Percentiles rank a stretch among this genome's conserved stretches.
phyloP scores from a whole-genome alignment of 2,797 vertebrate genomes.

The Ibycter americanus region DNA sequence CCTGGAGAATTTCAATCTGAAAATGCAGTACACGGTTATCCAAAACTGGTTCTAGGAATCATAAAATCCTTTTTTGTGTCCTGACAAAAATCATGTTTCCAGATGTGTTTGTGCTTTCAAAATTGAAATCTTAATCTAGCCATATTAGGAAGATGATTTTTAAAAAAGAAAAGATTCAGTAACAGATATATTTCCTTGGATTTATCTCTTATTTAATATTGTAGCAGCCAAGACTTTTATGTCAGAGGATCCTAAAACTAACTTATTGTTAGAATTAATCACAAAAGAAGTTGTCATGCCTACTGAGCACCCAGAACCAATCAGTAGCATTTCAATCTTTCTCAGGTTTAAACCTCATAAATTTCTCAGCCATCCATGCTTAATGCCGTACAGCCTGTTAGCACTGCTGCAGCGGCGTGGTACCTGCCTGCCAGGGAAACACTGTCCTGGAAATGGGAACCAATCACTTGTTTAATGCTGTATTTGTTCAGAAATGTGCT shows the following conservation, averaged over 20 bases:
- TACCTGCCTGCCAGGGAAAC: background rate
- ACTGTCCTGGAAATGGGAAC: background rate
- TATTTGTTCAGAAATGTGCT: background rate
- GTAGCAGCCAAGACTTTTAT: background rate
- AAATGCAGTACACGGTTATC: background rate
- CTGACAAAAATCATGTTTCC: background rate
- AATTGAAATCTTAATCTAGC: slow-evolving; percentile 8
- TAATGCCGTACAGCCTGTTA: background rate
- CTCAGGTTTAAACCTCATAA: background rate
- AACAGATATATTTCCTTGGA: background rate
- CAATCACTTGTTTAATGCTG: background rate
- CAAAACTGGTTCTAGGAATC: background rate
- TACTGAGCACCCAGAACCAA: background rate
- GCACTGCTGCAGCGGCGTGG: background rate
- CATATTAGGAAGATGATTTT: background rate
- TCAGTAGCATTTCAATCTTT: background rate
- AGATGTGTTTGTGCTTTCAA: background rate
- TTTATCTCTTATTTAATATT: slow-evolving; percentile 51
- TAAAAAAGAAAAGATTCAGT: slow-evolving; percentile 1
- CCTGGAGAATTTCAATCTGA: background rate
- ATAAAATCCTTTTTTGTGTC: background rate
- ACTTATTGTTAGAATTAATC: slow-evolving; percentile 50
- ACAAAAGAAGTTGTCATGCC: background rate
- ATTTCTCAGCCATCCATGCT: background rate
- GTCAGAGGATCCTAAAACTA: slow-evolving; percentile 34